These are phyloP conservation scores for Epizoanthus stellaris DNA, from an alignment of 92 coral and sea anemone species.

Conservation along the genomic window DNA sequence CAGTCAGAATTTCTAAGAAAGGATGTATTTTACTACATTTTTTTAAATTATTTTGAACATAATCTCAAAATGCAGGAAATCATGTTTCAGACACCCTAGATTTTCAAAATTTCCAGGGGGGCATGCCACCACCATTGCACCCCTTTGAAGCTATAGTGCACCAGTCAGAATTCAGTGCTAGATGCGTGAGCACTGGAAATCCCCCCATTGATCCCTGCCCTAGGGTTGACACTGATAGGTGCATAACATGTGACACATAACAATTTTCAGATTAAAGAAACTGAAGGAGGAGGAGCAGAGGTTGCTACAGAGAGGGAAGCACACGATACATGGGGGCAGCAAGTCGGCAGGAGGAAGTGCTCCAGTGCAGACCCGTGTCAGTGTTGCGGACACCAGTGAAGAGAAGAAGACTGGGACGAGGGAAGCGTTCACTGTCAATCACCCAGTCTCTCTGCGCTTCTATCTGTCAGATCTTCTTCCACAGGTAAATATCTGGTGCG, in stretches of 20 bases:
- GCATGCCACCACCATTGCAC: too few species aligned
- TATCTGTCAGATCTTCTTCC: conserved; percentile 73
- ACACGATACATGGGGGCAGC: background rate
- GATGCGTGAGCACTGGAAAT: too few species aligned
- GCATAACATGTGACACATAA: background rate
- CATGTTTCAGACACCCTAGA: too few species aligned
- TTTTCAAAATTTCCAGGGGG: too few species aligned
- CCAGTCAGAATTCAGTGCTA: too few species aligned
- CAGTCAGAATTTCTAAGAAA: too few species aligned
- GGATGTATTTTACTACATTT: too few species aligned
- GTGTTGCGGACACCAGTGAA: background rate
- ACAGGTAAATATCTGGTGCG: conserved; percentile 27
- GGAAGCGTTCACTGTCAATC: conserved; percentile 12
- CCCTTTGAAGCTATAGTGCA: too few species aligned
- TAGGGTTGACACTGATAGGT: too few species aligned
- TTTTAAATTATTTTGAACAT: too few species aligned
- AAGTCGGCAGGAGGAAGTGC: background rate
- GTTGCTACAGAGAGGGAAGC: conserved; percentile 5
- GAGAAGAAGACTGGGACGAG: conserved; percentile 13
- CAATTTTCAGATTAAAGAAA: conserved; percentile 12
- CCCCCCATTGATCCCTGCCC: too few species aligned
- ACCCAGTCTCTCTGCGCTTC: conserved; percentile 58
- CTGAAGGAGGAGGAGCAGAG: conserved; percentile 40
- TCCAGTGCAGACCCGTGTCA: background rate
- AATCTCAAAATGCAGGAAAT: too few species aligned